phyloP scores from a whole-genome alignment of 2,888 invertebrate species.

The Drosophila vallismaia region DNA sequence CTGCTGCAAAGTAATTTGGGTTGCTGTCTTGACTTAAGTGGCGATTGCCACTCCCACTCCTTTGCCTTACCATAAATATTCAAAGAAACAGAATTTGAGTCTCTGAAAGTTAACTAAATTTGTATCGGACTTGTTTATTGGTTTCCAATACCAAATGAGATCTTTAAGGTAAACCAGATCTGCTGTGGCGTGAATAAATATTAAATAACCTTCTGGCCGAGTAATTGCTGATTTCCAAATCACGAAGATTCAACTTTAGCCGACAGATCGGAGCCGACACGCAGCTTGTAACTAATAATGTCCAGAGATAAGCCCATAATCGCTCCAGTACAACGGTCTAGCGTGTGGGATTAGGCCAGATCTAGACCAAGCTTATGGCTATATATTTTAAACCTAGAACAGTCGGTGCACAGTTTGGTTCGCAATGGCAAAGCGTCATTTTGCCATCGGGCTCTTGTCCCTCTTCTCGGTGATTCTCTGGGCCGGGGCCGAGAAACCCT shows the following conservation, averaged over 20 bases:
- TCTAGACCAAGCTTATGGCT: neutral
- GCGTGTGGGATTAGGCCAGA: slow-evolving; percentile 8
- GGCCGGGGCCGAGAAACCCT: slow-evolving; percentile 39
- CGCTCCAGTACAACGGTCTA: slow-evolving; percentile 14
- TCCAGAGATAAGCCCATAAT: slow-evolving; percentile 1
- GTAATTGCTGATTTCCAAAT: neutral
- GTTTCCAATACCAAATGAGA: neutral
- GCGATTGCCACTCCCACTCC: neutral
- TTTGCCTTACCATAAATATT: neutral
- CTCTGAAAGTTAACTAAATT: neutral
- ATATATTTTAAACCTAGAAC: neutral
- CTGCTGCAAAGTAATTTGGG: slow-evolving; percentile 64
- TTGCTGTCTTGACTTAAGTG: slow-evolving; percentile 64
- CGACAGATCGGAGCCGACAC: neutral
- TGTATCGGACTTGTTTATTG: neutral
- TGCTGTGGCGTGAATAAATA: neutral
- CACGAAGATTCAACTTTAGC: neutral
- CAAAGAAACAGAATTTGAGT: slow-evolving; percentile 1
- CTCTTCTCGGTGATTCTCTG: slow-evolving; percentile 36
- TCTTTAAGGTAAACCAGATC: no score
- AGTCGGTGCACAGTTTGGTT: neutral
- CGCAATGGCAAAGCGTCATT: slow-evolving; percentile 29
- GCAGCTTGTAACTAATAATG: neutral
- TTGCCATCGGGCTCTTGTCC: slow-evolving; percentile 18
- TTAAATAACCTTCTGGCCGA: neutral